A percentile compares a stretch with the other conserved stretches of the same genome.
These are phyloP conservation scores for Chinchilla lanigera DNA, from an alignment of 2,113 vertebrate genomes.

Conservation along the genomic window DNA sequence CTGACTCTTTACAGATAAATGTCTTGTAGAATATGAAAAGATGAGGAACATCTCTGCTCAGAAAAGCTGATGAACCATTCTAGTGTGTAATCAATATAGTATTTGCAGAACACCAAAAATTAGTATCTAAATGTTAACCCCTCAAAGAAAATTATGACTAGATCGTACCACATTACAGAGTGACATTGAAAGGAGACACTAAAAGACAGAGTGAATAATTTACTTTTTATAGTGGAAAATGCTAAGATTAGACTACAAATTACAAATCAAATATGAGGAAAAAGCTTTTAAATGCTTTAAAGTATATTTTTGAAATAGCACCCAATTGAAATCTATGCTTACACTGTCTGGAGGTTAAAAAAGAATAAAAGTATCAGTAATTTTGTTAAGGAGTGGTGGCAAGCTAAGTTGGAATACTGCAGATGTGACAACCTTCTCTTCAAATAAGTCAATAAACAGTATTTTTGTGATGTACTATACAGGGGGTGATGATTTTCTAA, in stretches of 20 bases:
- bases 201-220: constrained; percentile 50
- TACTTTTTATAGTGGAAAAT: constrained; percentile 38
- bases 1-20: constrained; percentile 68
- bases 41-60: constrained; percentile 40
- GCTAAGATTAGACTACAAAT: constrained; percentile 36
- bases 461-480: neutral
- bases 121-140: constrained; percentile 66
- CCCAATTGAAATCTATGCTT: constrained; percentile 34
- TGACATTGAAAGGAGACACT: constrained; percentile 55
- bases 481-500: neutral
- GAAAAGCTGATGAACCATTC: constrained; percentile 76
- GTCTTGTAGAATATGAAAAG: constrained; percentile 52
- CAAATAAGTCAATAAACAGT: neutral
- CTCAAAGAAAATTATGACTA: constrained; percentile 59
- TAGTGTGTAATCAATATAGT: constrained; percentile 66
- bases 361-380: neutral
- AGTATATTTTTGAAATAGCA: constrained; percentile 38
- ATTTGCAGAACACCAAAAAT: constrained; percentile 74
- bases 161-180: constrained; percentile 35
- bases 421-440: neutral
- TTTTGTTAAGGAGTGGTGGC: neutral
- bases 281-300: constrained; percentile 56
- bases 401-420: neutral
- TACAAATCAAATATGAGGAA: constrained; percentile 42
- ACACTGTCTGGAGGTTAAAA: neutral